These are phyloP conservation scores for Drosophila limbata DNA, from an alignment of 2,888 invertebrate genomes.

Conservation along the genomic window DNA sequence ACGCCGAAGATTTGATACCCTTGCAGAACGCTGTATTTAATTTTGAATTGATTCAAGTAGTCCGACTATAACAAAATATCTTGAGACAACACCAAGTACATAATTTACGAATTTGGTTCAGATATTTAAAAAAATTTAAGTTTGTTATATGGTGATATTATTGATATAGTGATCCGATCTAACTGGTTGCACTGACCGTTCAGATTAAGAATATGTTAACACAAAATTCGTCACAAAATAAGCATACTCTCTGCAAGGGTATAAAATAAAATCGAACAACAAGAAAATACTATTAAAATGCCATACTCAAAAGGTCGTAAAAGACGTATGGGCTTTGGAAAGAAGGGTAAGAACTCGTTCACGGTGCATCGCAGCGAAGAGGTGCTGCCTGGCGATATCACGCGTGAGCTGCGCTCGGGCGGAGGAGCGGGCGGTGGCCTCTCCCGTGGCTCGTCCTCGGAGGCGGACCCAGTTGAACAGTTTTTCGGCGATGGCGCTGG, in stretches of 20 bases:
- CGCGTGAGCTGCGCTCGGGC: conserved; percentile 86
- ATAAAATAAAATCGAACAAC: conserved; percentile 21
- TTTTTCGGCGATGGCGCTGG: conserved; percentile 88
- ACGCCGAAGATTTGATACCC: not conserved
- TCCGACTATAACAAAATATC: not conserved
- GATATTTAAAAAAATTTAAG: not conserved
- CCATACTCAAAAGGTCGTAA: conserved; percentile 91
- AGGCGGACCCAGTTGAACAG: conserved; percentile 95
- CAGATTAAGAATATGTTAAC: not conserved
- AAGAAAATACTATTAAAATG: conserved; percentile 57
- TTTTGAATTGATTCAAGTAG: not conserved
- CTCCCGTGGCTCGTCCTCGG: conserved; percentile 95
- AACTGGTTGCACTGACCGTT: too few relatives aligned
- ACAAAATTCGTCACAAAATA: not conserved
- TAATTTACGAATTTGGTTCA: not conserved
- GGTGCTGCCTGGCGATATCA: conserved; percentile 91
- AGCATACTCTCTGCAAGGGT: not conserved
- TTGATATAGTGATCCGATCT: too few relatives aligned
- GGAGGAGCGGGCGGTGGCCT: conserved; percentile 82
- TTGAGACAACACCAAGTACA: not conserved
- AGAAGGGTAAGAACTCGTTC: conserved; percentile 97
- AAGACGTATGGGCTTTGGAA: conserved; percentile 97
- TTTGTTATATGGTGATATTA: not conserved
- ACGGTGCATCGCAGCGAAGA: conserved; percentile 99
- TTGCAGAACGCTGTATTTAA: not conserved